Evolutionary conservation across 2,113 vertebrate species (phyloP).

Genomic region (Columbina picui): DNA sequence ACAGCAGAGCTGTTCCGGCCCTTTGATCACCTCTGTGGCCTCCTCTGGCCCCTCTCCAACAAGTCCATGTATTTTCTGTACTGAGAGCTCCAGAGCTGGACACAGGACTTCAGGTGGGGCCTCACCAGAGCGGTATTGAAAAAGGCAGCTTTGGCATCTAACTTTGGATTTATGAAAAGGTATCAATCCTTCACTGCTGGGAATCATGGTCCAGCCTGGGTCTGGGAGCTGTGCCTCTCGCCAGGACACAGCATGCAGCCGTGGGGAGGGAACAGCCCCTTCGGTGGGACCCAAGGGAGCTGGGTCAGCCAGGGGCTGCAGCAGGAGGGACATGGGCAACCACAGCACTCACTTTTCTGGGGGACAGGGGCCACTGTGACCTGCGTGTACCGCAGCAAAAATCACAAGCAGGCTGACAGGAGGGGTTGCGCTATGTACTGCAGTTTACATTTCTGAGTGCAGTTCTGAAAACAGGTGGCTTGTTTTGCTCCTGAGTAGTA

Average conservation of each 20-base stretch:
- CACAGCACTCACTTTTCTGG: not conserved
- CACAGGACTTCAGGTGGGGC: too few species aligned
- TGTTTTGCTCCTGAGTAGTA: not conserved
- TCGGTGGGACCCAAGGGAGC: not conserved
- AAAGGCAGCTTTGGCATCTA: not conserved
- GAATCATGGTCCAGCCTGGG: not conserved
- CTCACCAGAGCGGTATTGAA: not conserved
- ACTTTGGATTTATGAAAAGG: not conserved
- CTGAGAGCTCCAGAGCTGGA: too few species aligned
- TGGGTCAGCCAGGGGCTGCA: not conserved
- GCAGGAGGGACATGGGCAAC: not conserved
- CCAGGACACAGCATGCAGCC: not conserved
- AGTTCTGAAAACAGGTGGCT: not conserved
- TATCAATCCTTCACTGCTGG: not conserved
- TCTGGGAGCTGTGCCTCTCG: fast-evolving
- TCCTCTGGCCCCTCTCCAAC: too few species aligned
- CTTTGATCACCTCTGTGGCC: too few species aligned
- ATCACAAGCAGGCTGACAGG: not conserved
- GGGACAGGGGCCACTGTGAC: not conserved
- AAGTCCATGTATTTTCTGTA: too few species aligned
- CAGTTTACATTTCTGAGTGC: not conserved
- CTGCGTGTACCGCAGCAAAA: not conserved
- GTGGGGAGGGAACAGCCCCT: not conserved
- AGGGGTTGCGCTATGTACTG: not conserved
- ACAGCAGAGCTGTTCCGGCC: too few species aligned